These are phyloP conservation scores for Drosophila helvetica DNA, from an alignment of 2,888 invertebrate species.

Conservation along the genomic window DNA sequence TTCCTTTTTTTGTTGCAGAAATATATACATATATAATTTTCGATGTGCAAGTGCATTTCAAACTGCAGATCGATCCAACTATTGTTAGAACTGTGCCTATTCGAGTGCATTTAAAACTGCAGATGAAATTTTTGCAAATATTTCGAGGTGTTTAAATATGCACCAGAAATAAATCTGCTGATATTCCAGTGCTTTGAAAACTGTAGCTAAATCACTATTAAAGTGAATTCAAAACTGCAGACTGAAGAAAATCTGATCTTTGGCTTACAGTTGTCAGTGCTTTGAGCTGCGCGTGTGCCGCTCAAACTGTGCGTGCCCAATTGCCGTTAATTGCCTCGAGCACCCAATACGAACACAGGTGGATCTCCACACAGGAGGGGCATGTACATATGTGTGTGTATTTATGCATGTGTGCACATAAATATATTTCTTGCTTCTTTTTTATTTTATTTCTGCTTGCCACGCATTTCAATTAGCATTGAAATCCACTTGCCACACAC, in stretches of 20 bases:
- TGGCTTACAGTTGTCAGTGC: background rate
- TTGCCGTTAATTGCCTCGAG: background rate
- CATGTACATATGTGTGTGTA: background rate
- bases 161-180: no score
- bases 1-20: no score
- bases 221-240: background rate
- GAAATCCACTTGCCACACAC: conserved; percentile 26
- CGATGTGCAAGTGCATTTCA: background rate
- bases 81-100: no score
- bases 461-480: conserved; percentile 45
- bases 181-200: no score
- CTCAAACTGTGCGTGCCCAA: background rate
- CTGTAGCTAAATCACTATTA: no score
- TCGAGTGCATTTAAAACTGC: no score
- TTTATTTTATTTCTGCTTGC: conserved; percentile 18
- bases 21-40: no score
- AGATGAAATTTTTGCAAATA: no score
- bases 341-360: background rate
- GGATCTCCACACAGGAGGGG: background rate
- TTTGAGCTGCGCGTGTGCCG: background rate
- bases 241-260: background rate
- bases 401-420: background rate
- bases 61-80: no score
- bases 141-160: no score
- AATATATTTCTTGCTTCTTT: background rate